Percentiles rank a stretch among this genome's conserved stretches.
Conservation (phyloP, 2,797 vertebrate species). For the Gallinago solitaria region DNA sequence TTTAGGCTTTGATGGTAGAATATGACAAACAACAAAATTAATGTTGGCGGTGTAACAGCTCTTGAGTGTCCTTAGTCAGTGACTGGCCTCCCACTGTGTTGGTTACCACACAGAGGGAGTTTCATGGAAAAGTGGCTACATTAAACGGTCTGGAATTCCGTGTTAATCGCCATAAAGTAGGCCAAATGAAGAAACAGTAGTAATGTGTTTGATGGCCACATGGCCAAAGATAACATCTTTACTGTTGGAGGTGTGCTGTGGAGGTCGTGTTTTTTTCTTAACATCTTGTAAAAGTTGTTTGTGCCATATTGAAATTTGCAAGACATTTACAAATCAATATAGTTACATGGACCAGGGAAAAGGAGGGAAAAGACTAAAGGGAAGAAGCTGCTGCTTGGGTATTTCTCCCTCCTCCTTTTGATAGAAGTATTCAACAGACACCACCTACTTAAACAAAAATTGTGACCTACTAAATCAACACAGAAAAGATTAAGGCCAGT, state of each 20-base stretch:
- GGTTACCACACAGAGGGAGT: not conserved
- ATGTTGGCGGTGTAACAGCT: not conserved
- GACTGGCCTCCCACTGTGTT: not conserved
- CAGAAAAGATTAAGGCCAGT: not conserved
- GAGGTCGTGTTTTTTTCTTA: not conserved
- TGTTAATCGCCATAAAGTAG: not conserved
- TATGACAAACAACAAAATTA: not conserved
- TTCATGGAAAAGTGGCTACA: not conserved
- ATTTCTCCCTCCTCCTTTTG: not conserved
- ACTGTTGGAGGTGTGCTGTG: not conserved
- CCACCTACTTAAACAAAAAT: not conserved
- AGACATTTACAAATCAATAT: not conserved
- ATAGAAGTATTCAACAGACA: not conserved
- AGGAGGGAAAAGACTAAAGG: not conserved
- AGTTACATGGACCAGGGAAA: not conserved
- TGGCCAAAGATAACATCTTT: not conserved
- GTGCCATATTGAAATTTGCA: not conserved
- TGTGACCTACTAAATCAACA: not conserved
- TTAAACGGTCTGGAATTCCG: not conserved
- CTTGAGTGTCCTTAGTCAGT: not conserved
- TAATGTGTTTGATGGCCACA: not conserved
- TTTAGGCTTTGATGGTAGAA: not conserved
- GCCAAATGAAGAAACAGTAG: not conserved
- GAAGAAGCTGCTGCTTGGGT: not conserved
- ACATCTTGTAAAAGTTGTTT: not conserved